phyloP scores from a whole-genome alignment of 2,888 invertebrate species.

The Teinopalpus imperialis region DNA sequence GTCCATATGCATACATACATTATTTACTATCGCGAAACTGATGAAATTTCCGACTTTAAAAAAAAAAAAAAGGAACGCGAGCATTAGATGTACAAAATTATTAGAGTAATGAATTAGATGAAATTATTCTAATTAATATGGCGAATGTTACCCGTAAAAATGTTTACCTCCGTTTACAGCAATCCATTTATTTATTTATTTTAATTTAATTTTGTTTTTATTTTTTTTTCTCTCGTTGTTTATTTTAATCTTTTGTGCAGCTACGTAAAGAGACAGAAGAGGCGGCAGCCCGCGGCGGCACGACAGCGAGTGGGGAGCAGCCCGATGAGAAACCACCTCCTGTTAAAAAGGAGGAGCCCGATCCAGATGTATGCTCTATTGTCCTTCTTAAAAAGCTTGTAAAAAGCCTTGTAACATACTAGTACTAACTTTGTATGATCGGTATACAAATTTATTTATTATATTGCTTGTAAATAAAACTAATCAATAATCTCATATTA shows the following conservation, averaged over 20 bases:
- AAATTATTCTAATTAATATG: background rate
- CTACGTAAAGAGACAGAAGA: slow-evolving; percentile 71
- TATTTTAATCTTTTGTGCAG: slow-evolving; percentile 36
- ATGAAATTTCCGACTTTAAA: no score
- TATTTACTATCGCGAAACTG: background rate
- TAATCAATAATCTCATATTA: no score
- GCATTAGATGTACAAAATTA: no score
- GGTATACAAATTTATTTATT: background rate
- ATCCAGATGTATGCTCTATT: slow-evolving; percentile 69
- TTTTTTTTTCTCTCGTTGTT: background rate
- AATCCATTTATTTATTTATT: background rate
- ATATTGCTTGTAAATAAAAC: no score
- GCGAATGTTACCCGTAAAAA: background rate
- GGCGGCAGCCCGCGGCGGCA: slow-evolving; percentile 38
- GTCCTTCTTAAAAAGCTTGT: slow-evolving; percentile 1
- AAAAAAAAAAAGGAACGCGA: no score
- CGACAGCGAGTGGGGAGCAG: slow-evolving; percentile 47
- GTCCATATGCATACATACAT: background rate
- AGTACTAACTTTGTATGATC: background rate
- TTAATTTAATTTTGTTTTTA: background rate
- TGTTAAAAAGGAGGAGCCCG: slow-evolving; percentile 78
- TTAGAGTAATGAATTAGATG: no score
- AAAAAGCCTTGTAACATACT: background rate
- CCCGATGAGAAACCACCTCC: slow-evolving; percentile 78
- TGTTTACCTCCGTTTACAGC: background rate